phyloP scores from a whole-genome alignment of 2,113 vertebrate genomes.

The Eulemur macaco region DNA sequence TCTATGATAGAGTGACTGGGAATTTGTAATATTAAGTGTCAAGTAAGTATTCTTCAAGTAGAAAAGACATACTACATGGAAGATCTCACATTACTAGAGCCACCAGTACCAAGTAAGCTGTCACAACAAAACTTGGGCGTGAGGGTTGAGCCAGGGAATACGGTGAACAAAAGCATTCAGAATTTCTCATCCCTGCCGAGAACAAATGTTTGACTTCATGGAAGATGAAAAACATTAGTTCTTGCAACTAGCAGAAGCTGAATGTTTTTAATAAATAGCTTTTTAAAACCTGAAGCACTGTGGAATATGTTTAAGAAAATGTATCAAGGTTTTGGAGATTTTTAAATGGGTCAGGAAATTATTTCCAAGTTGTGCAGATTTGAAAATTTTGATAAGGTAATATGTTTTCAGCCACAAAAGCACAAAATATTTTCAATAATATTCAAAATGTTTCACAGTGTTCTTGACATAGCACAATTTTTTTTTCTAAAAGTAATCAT shows the following conservation, averaged over 20 bases:
- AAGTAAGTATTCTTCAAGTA: neutral
- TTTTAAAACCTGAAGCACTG: neutral
- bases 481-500: neutral
- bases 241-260: neutral
- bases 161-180: neutral
- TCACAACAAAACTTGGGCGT: neutral
- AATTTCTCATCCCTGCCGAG: neutral
- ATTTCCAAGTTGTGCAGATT: neutral
- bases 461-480: neutral
- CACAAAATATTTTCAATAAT: neutral
- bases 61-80: neutral
- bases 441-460: neutral
- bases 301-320: neutral
- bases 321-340: neutral
- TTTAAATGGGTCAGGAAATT: neutral
- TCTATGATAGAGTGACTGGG: neutral
- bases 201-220: neutral
- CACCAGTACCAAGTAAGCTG: neutral
- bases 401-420: constrained; percentile 34
- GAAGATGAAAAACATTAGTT: neutral
- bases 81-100: neutral
- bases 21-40: neutral
- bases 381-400: neutral
- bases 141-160: neutral
- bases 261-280: neutral